Percentiles rank a stretch among this genome's conserved stretches.
Conservation (phyloP, 2,113 vertebrate species). For the Natator depressus region DNA sequence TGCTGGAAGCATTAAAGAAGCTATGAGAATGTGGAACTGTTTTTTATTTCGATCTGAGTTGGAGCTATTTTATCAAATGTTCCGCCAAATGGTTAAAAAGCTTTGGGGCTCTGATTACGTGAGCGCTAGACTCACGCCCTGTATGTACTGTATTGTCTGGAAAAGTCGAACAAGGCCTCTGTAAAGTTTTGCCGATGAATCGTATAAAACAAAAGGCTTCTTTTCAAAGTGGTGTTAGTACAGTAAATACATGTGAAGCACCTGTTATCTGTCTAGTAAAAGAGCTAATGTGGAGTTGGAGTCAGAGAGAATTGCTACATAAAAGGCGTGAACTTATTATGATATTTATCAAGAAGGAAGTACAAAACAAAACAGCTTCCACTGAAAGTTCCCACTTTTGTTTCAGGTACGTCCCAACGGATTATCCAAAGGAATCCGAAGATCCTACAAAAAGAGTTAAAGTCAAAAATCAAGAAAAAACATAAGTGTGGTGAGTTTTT, state of each 20-base stretch:
- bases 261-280: conserved; percentile 40
- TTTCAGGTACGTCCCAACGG: conserved; percentile 75
- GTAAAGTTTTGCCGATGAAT: neutral
- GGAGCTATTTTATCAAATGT: neutral
- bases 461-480: conserved; percentile 78
- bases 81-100: neutral
- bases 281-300: conserved; percentile 12
- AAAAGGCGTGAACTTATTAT: conserved; percentile 62
- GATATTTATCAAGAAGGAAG: conserved; percentile 51
- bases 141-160: neutral
- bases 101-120: neutral
- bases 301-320: neutral
- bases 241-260: conserved; percentile 28
- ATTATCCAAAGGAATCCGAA: conserved; percentile 71
- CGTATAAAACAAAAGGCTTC: neutral
- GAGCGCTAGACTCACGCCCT: neutral
- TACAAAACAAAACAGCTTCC: conserved; percentile 60
- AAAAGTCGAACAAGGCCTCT: neutral
- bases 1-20: neutral
- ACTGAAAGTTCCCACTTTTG: conserved; percentile 75
- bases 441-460: conserved; percentile 74
- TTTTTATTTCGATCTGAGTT: neutral
- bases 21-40: neutral
- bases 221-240: conserved; percentile 29
- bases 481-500: conserved; percentile 74